Percentiles rank a stretch among this genome's conserved stretches.
Conservation (phyloP, 2,113 vertebrate species). For the Copsychus sechellarum region DNA sequence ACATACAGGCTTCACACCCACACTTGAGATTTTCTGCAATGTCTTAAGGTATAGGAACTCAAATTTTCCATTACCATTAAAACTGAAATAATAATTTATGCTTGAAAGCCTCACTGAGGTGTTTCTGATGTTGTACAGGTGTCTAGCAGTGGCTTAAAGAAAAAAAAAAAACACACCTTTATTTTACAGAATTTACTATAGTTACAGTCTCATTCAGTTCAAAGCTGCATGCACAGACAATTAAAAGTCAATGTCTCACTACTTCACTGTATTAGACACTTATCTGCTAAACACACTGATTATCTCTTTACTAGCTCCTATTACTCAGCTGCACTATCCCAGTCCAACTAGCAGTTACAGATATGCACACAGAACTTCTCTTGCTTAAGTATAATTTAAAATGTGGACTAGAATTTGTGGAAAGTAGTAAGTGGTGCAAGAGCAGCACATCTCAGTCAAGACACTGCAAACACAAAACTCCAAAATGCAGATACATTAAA, state of each 20-base stretch:
- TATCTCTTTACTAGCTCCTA: neutral
- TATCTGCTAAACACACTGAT: rapidly evolving
- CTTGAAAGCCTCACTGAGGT: neutral
- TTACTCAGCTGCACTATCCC: neutral
- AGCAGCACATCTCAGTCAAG: neutral
- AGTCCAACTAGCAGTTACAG: neutral
- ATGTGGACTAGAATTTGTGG: neutral
- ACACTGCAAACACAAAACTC: neutral
- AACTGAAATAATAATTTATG: neutral
- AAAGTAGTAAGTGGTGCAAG: neutral
- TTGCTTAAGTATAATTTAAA: neutral
- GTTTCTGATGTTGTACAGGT: neutral
- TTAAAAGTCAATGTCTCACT: neutral
- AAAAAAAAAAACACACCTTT: neutral
- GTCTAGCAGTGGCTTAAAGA: neutral
- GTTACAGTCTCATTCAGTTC: neutral
- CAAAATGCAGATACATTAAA: neutral
- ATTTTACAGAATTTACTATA: neutral
- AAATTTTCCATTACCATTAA: neutral
- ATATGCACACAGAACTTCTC: neutral
- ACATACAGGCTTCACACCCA: neutral
- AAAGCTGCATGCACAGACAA: neutral
- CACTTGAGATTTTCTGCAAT: neutral
- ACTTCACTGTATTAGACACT: neutral
- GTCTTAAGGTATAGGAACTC: neutral